Evolutionary conservation across 2,113 vertebrate species (phyloP), one percentile per base, ranked within the genome.

Genomic region (Sander vitreus): DNA sequence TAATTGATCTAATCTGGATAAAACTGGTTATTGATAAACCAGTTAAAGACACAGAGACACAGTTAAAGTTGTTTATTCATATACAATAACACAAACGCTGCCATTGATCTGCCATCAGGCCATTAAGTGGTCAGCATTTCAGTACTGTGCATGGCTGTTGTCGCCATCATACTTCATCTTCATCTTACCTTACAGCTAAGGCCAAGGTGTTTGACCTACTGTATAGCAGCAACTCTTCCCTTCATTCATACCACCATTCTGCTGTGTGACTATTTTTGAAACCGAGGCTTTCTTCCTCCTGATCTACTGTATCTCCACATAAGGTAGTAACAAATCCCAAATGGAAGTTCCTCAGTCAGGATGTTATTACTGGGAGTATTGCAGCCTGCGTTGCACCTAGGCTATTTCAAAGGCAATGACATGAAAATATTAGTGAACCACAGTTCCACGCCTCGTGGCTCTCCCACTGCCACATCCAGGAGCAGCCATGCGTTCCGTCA

Each of bases 401-500:
- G 39, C 39, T 54, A 55, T 72, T 39, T 23, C 33, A 71, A 73
- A 83, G 71, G 63, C 76, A 58, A 50, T 65, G 69, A 50, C 76
- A 73, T 64, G 77, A 69, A 43, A 50, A 75, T 63, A 25, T n/a
- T 18, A 63, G 58, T 65, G 33, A 76, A 66, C 12, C 67, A 72
- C 27, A 51, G 54, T 47, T 76, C 77, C 33, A 77, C 21, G 75
- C 67, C 59, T 83, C 27, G 68, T 70, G 65, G 7, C 53, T 83
- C 54, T 67, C 47, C 3, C 67, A 63, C 72, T 70, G 76, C 51
- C 76, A 76, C 76, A 69, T 85, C 65, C 87, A 85, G 76, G 81
- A 81, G 83, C 91, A 91, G 84, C 88, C 94, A 94, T 91, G 86
- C 91, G 85, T 87, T 81, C 83, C 73, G 59, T 85, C 84, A 78